These are phyloP conservation scores for Varanus komodoensis DNA, from an alignment of 2,113 vertebrate genomes.

Conservation along the genomic window DNA sequence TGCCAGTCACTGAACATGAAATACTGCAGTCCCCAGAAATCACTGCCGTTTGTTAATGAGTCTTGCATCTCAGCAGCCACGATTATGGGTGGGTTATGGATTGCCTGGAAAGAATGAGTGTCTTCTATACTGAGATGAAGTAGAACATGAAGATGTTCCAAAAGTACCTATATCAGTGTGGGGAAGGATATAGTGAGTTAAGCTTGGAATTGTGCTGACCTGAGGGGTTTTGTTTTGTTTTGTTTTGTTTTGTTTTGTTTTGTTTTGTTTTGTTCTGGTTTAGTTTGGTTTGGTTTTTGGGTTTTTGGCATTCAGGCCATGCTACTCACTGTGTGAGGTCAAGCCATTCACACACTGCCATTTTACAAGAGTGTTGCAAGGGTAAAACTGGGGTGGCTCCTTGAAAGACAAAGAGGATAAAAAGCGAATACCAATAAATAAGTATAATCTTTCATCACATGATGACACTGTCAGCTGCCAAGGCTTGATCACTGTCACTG, in stretches of 20 bases:
- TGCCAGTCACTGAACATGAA: not conserved
- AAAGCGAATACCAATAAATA: not conserved
- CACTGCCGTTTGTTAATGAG: not conserved
- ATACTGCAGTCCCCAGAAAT: not conserved
- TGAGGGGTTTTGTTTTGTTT: not conserved
- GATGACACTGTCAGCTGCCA: not conserved
- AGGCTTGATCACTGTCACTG: not conserved
- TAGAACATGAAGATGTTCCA: not conserved
- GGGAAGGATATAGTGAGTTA: not conserved
- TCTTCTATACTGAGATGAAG: not conserved
- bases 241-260: no score
- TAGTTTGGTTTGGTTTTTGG: no score
- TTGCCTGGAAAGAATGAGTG: not conserved
- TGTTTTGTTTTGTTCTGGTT: no score
- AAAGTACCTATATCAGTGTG: not conserved
- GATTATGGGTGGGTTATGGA: not conserved
- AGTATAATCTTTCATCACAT: not conserved
- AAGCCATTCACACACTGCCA: not conserved
- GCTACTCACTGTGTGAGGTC: not conserved
- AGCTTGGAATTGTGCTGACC: not conserved
- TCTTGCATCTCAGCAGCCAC: not conserved
- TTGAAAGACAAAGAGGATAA: not conserved
- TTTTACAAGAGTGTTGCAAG: not conserved
- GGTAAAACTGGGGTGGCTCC: not conserved
- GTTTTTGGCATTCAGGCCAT: not conserved